These are phyloP conservation scores for Trematocara zebra DNA, from an alignment of 2,113 vertebrate species.

Conservation along the genomic window DNA sequence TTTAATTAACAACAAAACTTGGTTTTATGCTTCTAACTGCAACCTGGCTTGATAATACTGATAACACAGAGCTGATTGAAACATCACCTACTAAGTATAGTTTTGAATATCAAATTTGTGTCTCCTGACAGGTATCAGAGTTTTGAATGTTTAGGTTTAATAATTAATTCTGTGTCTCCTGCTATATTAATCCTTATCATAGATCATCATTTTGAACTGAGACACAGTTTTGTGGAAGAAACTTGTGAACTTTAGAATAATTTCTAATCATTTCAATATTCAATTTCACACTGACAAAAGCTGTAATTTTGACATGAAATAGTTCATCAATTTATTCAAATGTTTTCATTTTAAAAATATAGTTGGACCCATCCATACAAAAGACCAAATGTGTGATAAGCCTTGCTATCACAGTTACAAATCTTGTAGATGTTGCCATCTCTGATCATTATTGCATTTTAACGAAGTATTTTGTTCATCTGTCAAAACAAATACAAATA, in stretches of 20 bases:
- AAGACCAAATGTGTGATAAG: too few relatives aligned
- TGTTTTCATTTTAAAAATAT: too few relatives aligned
- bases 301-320: not conserved
- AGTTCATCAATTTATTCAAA: too few relatives aligned
- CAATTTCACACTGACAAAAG: not conserved
- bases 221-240: not conserved
- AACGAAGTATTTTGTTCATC: too few relatives aligned
- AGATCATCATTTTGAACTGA: not conserved
- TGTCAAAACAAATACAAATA: too few relatives aligned
- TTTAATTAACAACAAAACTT: not conserved
- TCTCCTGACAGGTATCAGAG: not conserved
- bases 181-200: not conserved
- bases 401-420: too few relatives aligned
- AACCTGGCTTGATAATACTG: not conserved
- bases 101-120: not conserved
- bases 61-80: not conserved
- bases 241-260: not conserved
- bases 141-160: not conserved
- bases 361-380: too few relatives aligned
- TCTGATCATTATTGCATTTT: too few relatives aligned
- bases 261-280: not conserved
- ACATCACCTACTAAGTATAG: not conserved
- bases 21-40: not conserved
- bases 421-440: too few relatives aligned
- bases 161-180: not conserved